phyloP scores from a whole-genome alignment of 2,888 invertebrate genomes.

The Myopa tessellatipennis region DNA sequence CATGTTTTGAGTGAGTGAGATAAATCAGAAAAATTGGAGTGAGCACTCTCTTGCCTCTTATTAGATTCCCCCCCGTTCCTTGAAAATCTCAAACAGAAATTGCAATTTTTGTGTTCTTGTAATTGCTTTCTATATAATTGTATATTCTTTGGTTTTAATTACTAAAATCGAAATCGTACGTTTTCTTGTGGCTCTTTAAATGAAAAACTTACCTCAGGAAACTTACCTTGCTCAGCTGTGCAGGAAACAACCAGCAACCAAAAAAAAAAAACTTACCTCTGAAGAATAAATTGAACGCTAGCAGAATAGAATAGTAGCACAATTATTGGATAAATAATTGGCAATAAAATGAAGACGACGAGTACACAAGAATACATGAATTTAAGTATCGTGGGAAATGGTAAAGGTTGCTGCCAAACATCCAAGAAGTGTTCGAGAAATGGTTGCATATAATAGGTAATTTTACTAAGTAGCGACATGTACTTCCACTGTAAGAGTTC shows the following conservation, averaged over 20 bases:
- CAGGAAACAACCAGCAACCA: background rate
- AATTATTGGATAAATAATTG: constrained; percentile 46
- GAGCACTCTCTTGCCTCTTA: too few species aligned
- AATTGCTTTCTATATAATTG: too few species aligned
- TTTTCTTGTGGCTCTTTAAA: too few species aligned
- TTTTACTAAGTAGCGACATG: constrained; percentile 50
- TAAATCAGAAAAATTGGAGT: too few species aligned
- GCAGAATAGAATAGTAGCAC: constrained; percentile 50
- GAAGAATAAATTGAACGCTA: constrained; percentile 53
- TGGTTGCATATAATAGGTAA: constrained; percentile 58
- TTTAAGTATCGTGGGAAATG: constrained; percentile 61
- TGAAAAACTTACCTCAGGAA: too few species aligned
- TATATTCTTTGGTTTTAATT: too few species aligned
- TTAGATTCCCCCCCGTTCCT: too few species aligned
- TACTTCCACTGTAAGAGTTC: constrained; percentile 53
- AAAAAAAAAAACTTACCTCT: constrained; percentile 44
- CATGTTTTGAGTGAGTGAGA: too few species aligned
- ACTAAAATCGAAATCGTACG: too few species aligned
- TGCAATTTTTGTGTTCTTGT: too few species aligned
- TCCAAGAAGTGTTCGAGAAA: constrained; percentile 54
- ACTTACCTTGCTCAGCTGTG: too few species aligned
- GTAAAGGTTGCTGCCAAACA: constrained; percentile 59
- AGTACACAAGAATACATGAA: constrained; percentile 50
- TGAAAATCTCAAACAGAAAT: too few species aligned
- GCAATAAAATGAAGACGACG: constrained; percentile 47